A percentile compares a stretch with the other conserved stretches of the same genome.
These are phyloP conservation scores for Pyrgus malvae DNA, from an alignment of 2,888 invertebrate species.

Conservation along the genomic window DNA sequence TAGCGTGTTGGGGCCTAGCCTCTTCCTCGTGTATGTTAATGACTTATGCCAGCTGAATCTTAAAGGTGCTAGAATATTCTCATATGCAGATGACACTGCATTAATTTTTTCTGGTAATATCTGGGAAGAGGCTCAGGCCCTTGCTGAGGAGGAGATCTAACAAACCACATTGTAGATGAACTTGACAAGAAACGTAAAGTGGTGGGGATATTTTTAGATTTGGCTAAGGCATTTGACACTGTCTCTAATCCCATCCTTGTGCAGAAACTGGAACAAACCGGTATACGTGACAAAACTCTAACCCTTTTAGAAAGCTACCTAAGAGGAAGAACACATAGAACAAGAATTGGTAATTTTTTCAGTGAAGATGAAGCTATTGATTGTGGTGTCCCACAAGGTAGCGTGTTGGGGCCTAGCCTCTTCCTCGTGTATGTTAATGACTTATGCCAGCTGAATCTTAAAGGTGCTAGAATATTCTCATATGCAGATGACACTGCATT, in stretches of 20 bases:
- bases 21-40: background rate
- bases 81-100: background rate
- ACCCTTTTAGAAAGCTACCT: background rate
- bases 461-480: background rate
- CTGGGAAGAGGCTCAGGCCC: too few relatives aligned
- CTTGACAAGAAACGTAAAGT: background rate
- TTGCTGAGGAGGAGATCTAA: background rate
- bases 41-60: background rate
- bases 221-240: background rate
- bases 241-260: background rate
- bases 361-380: background rate
- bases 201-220: background rate
- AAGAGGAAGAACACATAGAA: background rate
- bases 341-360: background rate
- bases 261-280: background rate
- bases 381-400: background rate
- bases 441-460: background rate
- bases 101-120: too few relatives aligned
- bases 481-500: background rate
- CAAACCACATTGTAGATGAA: background rate
- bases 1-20: background rate
- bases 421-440: background rate
- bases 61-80: background rate
- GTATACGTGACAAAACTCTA: background rate
- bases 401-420: background rate